Conservation (phyloP, 2,797 vertebrate species). For the Phalloptychus januarius region DNA sequence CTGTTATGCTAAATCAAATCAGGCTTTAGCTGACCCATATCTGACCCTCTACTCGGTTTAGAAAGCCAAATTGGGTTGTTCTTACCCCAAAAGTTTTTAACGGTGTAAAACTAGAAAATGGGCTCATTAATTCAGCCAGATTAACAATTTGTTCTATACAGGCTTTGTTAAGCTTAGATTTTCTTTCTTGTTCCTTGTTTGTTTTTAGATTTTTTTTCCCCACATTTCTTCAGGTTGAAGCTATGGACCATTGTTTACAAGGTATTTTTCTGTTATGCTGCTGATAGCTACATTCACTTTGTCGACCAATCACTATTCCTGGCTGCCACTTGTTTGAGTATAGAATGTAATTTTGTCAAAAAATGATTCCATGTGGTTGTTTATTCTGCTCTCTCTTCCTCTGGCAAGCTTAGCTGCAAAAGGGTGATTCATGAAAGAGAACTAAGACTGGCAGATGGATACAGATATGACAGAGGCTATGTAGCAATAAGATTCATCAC, state of each 20-base stretch:
- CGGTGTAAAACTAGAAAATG: not conserved
- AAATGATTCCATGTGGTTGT: not conserved
- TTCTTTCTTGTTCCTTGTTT: not conserved
- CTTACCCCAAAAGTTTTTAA: not conserved
- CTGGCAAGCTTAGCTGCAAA: conserved; percentile 11
- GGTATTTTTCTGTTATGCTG: not conserved
- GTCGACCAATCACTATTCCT: not conserved
- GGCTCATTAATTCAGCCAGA: not conserved
- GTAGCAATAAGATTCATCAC: conserved; percentile 62
- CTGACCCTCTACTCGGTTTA: not conserved
- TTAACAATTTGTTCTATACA: not conserved
- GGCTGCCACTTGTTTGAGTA: not conserved
- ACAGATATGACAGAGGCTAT: conserved; percentile 52
- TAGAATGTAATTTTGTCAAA: not conserved
- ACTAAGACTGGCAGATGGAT: conserved; percentile 58
- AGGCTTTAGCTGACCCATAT: not conserved
- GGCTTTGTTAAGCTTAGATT: not conserved
- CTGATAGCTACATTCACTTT: not conserved
- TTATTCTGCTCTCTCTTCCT: conserved; percentile 14
- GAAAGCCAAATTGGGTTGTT: not conserved
- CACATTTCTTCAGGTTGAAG: not conserved
- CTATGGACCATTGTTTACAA: not conserved
- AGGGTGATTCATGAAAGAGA: conserved; percentile 49
- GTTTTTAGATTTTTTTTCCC: not conserved
- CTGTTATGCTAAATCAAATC: not conserved